Conservation (phyloP, 2,888 invertebrate genomes). For the Lumbricus terrestris region DNA sequence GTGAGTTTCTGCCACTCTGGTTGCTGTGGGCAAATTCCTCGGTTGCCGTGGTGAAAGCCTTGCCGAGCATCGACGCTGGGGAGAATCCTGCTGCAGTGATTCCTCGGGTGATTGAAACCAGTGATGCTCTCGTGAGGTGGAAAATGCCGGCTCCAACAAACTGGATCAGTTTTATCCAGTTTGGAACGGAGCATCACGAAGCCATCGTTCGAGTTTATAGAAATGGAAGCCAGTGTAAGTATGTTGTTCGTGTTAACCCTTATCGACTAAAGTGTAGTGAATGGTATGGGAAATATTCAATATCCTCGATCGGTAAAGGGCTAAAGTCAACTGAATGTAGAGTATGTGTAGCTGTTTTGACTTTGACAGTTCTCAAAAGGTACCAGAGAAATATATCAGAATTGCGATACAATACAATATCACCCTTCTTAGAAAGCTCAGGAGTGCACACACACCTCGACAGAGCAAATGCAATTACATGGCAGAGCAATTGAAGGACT, state of each 20-base stretch:
- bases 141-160: background rate
- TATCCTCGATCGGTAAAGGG: too few relatives aligned
- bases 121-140: background rate
- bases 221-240: background rate
- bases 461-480: too few relatives aligned
- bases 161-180: background rate
- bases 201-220: background rate
- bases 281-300: too few relatives aligned
- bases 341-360: background rate
- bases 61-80: background rate
- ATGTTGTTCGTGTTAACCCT: too few relatives aligned
- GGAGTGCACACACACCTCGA: too few relatives aligned
- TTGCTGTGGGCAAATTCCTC: background rate
- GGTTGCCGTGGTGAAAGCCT: background rate
- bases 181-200: background rate
- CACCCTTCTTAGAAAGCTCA: too few relatives aligned
- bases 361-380: background rate
- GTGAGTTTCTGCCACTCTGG: background rate
- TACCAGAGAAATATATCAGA: background rate
- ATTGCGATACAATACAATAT: too few relatives aligned
- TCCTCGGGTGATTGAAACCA: background rate
- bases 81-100: background rate
- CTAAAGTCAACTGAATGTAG: background rate
- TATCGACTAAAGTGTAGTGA: too few relatives aligned
- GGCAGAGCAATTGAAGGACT: too few relatives aligned